phyloP scores from a whole-genome alignment of 2,113 vertebrate genomes.

The Salminus brasiliensis region DNA sequence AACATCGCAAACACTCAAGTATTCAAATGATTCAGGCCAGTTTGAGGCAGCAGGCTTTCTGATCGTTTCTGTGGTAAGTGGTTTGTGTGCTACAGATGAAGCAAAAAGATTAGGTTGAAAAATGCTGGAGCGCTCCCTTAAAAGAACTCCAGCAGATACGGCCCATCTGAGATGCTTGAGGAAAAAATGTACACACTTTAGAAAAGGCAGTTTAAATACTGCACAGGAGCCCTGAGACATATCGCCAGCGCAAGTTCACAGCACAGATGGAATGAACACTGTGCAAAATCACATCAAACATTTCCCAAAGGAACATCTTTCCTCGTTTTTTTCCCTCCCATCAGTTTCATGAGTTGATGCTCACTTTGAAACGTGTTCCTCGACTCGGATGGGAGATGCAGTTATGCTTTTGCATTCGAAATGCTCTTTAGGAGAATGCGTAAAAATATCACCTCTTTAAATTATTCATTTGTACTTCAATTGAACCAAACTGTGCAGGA shows the following conservation, averaged over 20 bases:
- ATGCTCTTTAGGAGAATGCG: not conserved
- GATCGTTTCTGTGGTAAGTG: no score
- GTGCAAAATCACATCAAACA: slow-evolving; percentile 24
- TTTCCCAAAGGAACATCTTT: not conserved
- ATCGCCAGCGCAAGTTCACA: not conserved
- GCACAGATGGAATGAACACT: not conserved
- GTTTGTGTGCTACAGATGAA: no score
- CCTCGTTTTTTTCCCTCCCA: not conserved
- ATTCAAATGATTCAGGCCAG: no score
- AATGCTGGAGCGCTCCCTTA: slow-evolving; percentile 11
- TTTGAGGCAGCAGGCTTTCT: no score
- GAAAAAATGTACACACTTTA: not conserved
- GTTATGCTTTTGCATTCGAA: not conserved
- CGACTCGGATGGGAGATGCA: not conserved
- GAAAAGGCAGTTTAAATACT: not conserved
- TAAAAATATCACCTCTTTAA: not conserved
- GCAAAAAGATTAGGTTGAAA: not conserved
- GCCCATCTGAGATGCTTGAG: not conserved
- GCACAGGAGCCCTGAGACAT: not conserved
- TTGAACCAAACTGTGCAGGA: not conserved
- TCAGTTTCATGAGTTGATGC: not conserved
- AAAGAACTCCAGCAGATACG: slow-evolving; percentile 4
- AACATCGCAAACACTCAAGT: no score
- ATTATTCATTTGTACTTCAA: not conserved
- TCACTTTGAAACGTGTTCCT: not conserved